Percentiles rank a stretch among this genome's conserved stretches.
Evolutionary conservation across 1,140 invertebrate species (phyloP).

Genomic region (Hydropsyche tenuis): DNA sequence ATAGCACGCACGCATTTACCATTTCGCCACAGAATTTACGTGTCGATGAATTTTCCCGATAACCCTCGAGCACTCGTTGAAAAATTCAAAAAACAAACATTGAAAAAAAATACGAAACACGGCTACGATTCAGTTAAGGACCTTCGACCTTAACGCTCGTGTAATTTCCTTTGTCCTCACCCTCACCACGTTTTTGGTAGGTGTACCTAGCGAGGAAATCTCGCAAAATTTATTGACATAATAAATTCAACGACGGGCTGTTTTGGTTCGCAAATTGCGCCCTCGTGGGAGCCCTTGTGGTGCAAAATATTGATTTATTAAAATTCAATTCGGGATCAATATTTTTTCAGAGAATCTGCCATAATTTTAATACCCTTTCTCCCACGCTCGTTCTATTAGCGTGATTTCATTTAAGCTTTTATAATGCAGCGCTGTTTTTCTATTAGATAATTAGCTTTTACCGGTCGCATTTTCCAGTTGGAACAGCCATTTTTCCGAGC

Average conservation of each 20-base stretch:
- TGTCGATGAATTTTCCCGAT: too few species aligned
- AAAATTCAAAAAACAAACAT: slow-evolving; percentile 33
- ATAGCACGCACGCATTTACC: too few species aligned
- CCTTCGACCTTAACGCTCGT: slow-evolving; percentile 41
- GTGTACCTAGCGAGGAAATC: slow-evolving; percentile 40
- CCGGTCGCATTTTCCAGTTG: slow-evolving; percentile 11
- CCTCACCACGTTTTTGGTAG: neutral
- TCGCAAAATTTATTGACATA: slow-evolving; percentile 46
- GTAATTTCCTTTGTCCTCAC: slow-evolving; percentile 49
- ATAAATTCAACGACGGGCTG: slow-evolving; percentile 46
- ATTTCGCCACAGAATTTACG: too few species aligned
- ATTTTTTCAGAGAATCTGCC: neutral
- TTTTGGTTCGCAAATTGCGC: slow-evolving; percentile 43
- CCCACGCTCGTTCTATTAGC: neutral
- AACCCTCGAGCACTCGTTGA: neutral
- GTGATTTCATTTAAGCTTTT: neutral
- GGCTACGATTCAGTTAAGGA: neutral
- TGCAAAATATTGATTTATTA: slow-evolving; percentile 47
- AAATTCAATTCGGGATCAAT: slow-evolving; percentile 37
- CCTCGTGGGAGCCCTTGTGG: slow-evolving; percentile 33
- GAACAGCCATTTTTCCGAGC: slow-evolving; percentile 23
- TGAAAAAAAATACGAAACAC: neutral
- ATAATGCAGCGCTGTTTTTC: slow-evolving; percentile 16
- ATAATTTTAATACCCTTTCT: neutral
- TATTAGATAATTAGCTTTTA: slow-evolving; percentile 32